Evolutionary conservation across 1,140 invertebrate genomes (phyloP), one percentile per base, ranked within the genome.

Genomic region (Plectrocnemia conspersa): DNA sequence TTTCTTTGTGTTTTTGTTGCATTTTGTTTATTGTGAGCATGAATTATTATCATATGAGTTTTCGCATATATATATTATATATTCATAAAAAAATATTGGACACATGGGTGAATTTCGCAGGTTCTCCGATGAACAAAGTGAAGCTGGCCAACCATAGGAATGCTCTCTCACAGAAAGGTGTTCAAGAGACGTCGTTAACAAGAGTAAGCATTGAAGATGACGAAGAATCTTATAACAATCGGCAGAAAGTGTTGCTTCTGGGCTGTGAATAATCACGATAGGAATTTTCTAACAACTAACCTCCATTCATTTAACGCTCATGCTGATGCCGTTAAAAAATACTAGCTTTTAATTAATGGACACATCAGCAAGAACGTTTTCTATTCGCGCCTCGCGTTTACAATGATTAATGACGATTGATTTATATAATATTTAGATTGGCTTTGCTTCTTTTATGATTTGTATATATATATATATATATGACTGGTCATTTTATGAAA

Each of bases 41-140:
- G 16, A 33, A 18, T 54, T 44, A 16, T 40, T n/a, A 18, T 3
- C 22, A 19, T 3, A n/a, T n/a, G 5, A 10, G 22, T 27, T 13
- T 29, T 32, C 3, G 33, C 11, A 18, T 48, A 29, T 48, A 32
- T 35, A 5, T 29, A 19, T 35, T 6, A 48, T 47, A n/a, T n/a
- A 23, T 15, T 36, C 3, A 45, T 19, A n/a, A 19, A n/a, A 15
- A 5, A 18, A 13, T 50, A 50, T 11, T 38, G 47, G 47, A 50
- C 35, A 57, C 38, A 49, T 46, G 52, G 59, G 55, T 47, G 29
- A 58, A 47, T 58, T 57, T 61, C 53, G 44, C 76, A 88, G 85
- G 85, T 68, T 83, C 84, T 57, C 84, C 85, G 53, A 84, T 86
- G 71, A 86, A 86, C 76, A 83, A 79, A 70, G 82, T 83, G 74